These are phyloP conservation scores for Melopsittacus undulatus DNA, from an alignment of 2,797 vertebrate genomes.

Conservation along the genomic window DNA sequence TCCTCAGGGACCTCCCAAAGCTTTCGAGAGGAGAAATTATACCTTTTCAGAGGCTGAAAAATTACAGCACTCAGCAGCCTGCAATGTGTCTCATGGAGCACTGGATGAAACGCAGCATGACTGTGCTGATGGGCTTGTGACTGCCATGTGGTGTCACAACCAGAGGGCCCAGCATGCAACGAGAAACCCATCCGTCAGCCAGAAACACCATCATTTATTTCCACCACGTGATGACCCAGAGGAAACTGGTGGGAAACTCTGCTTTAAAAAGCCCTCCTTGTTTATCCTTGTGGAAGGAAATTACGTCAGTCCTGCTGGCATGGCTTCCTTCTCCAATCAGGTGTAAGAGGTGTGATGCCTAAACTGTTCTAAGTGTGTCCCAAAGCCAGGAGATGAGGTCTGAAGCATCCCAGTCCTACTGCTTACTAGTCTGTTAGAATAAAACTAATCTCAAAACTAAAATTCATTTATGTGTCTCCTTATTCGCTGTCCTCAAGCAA, in stretches of 20 bases:
- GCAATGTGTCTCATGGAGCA: background rate
- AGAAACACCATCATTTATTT: rapidly evolving
- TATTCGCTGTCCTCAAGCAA: rapidly evolving
- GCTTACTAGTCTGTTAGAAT: background rate
- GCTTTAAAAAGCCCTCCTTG: rapidly evolving
- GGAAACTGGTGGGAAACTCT: background rate
- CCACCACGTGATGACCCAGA: rapidly evolving
- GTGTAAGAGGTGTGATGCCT: background rate
- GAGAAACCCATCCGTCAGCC: background rate
- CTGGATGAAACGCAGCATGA: rapidly evolving
- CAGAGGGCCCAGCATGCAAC: rapidly evolving
- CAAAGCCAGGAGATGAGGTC: background rate
- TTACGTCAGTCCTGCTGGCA: background rate
- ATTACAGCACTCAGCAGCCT: background rate
- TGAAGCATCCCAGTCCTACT: background rate
- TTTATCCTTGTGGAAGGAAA: background rate
- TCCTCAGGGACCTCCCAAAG: slow-evolving; percentile 21
- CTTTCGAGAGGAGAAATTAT: slow-evolving; percentile 57
- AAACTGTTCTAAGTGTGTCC: background rate
- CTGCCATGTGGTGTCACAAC: background rate
- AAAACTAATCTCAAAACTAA: background rate
- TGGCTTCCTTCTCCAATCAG: background rate
- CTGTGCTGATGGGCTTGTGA: rapidly evolving
- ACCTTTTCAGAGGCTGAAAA: slow-evolving; percentile 45
- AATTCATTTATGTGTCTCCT: rapidly evolving